Conservation (phyloP, 53 echinoderm and acorn worm species). For the Holothuria scabra region DNA sequence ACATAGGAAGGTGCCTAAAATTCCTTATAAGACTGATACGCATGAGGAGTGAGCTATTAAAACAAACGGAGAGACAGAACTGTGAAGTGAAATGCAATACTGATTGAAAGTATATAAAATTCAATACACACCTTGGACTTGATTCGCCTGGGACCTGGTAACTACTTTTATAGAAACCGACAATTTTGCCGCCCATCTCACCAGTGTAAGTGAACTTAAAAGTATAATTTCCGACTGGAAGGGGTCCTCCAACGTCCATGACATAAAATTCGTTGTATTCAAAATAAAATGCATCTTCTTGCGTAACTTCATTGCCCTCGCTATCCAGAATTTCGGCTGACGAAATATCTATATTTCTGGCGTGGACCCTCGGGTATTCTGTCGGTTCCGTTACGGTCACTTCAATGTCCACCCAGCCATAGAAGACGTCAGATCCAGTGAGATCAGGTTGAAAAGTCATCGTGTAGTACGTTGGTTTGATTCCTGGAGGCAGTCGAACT, state of each 20-base stretch:
- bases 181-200: slow-evolving; percentile 20
- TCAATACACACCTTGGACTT: slow-evolving; percentile 45
- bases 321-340: slow-evolving; percentile 4
- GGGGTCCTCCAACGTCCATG: slow-evolving; percentile 33
- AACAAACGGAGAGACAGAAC: too few relatives aligned
- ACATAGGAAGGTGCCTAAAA: too few relatives aligned
- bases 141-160: slow-evolving; percentile 52
- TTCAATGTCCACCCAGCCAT: slow-evolving; percentile 2
- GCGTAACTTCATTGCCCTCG: background rate
- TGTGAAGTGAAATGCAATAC: too few relatives aligned
- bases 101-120: too few relatives aligned
- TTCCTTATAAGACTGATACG: too few relatives aligned
- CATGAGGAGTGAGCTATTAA: too few relatives aligned
- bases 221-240: slow-evolving; percentile 8
- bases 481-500: slow-evolving; percentile 9
- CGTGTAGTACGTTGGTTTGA: slow-evolving; percentile 15
- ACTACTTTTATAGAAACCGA: slow-evolving; percentile 61
- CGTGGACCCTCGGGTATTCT: slow-evolving; percentile 28
- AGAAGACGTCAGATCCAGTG: slow-evolving; percentile 17
- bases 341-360: background rate
- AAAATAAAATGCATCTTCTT: background rate
- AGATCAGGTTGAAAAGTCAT: slow-evolving; percentile 33
- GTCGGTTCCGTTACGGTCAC: background rate
- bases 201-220: slow-evolving; percentile 20
- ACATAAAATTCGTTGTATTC: slow-evolving; percentile 24